Evolutionary conservation across 1,140 invertebrate genomes (phyloP), one percentile per base, ranked within the genome.

Genomic region (Dinoponera quadriceps): DNA sequence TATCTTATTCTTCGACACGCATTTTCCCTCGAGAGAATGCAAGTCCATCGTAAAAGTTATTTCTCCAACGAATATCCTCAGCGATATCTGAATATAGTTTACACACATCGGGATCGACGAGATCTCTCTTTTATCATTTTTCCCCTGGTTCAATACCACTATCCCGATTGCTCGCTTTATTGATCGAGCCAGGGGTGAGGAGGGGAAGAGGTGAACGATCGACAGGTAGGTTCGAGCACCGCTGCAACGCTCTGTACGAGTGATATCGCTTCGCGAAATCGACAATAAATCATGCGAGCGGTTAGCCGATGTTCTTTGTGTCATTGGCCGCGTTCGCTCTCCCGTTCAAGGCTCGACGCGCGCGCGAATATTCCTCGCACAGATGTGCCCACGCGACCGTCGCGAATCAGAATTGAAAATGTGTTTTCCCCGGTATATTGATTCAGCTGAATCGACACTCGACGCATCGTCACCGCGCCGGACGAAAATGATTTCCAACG

Each of bases 401-500:
- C 55, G 57, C 84, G 59, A 86, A 86, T 68, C 86, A 27, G 85
- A 84, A 83, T 86, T 69, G 68, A 83, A 85, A 87, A 86, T 87
- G 85, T 63, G 44, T 69, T 73, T 82, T 81, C 85, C 65, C 82
- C 84, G 65, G 81, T 71, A 27, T 88, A 87, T 88, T 87, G 82
- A 84, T 87, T 88, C 86, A 88, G 85, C 86, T 87, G 86, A 85
- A 87, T 87, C 80, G 84, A 85, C 82, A 85, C 74, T 74, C 62
- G 72, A 57, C 75, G 71, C 82, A 82, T 77, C 74, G 85, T 77
- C 74, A 65, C 75, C 71, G 60, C 84, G 51, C 57, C 65, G n/a
- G 7, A 29, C 14, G 33, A 71, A 80, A 57, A 57, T 71, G 25
- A 71, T 48, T 29, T n/a, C 25, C 57, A 27, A 69, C 11, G 51